Evolutionary conservation across 2,113 vertebrate species (phyloP).

Genomic region (Petroica traversi): DNA sequence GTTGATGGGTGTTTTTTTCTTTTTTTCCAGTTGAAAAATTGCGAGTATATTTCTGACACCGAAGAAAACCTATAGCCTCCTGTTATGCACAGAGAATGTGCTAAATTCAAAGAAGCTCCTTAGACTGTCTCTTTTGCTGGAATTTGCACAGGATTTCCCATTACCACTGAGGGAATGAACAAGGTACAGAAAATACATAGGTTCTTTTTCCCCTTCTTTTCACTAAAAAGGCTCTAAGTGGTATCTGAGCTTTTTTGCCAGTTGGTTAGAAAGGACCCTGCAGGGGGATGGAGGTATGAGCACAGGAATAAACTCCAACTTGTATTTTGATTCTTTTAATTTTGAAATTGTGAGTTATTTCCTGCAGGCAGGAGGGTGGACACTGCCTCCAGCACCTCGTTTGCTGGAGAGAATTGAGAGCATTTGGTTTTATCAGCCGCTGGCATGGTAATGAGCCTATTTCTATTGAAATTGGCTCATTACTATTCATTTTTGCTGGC

Average conservation of each 20-base stretch:
- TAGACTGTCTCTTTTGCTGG: not conserved
- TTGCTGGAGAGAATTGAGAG: slow-evolving; percentile 73
- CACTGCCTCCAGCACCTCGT: slow-evolving; percentile 70
- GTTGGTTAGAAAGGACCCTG: slow-evolving; percentile 55
- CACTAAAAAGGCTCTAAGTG: not conserved
- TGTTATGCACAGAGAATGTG: not conserved
- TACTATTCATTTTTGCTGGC: slow-evolving; percentile 79
- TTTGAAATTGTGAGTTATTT: slow-evolving; percentile 72
- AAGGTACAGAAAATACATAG: not conserved
- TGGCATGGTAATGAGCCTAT: slow-evolving; percentile 77
- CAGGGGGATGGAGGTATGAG: slow-evolving; percentile 43
- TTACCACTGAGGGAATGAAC: slow-evolving; percentile 24
- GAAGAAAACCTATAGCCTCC: slow-evolving; percentile 22
- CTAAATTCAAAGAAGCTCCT: slow-evolving; percentile 42
- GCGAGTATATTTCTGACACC: not conserved
- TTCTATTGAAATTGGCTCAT: slow-evolving; percentile 80
- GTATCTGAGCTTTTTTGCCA: slow-evolving; percentile 27
- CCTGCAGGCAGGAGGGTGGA: slow-evolving; percentile 69
- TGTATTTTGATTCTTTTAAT: slow-evolving; percentile 71
- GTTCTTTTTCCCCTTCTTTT: not conserved
- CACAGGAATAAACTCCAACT: slow-evolving; percentile 61
- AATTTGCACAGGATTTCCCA: slow-evolving; percentile 57
- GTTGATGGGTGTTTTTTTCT: not conserved
- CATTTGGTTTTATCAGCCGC: slow-evolving; percentile 79
- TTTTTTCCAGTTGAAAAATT: not conserved